Base-by-base conservation (phyloP, 2,888 invertebrate species). In the Hypomecis atomaria region DNA sequence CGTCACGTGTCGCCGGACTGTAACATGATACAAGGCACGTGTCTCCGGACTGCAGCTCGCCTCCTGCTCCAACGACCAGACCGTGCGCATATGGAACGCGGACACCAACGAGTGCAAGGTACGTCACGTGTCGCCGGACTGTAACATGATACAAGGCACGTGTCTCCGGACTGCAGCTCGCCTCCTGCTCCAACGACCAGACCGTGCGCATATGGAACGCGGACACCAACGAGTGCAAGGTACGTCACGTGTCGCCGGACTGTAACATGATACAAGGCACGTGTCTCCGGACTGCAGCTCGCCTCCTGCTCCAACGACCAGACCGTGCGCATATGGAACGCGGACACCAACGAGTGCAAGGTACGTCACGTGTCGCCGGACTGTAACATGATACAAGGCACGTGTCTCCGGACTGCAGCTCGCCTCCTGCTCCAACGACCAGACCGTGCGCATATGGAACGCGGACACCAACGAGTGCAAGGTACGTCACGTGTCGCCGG, bases 221-320 rank as follows among this genome's bases (percentile, higher is more conserved):
- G n/a, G 96, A 97, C 78, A 96, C 97, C 75, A 98, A 97, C 89
- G 99, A 99, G 86, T 99, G 98, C 93, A 98, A n/a, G n/a, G n/a
- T n/a, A n/a, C n/a, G n/a, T n/a, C n/a, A n/a, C n/a, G n/a, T n/a
- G n/a, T n/a, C n/a, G n/a, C n/a, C n/a, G n/a, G n/a, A n/a, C n/a
- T n/a, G n/a, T n/a, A n/a, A n/a, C n/a, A n/a, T n/a, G n/a, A n/a
- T n/a, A n/a, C n/a, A n/a, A n/a, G n/a, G 71, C 95, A 99, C 82
- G 97, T 99, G 73, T 98, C 98, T 78, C 95, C 96, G 38, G 99
- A 99, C 90, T 99, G 99, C 70, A 94, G 72, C 95, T 99, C 82
- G 99, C 99, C 62, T 98, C 98, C 79, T 99, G 99, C 94, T 99
- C 99, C 86, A 99, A 99, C 93, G 99, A 99, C 94, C 99, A 99